Conservation (phyloP, 2,113 vertebrate genomes). For the Oncorhynchus mykiss region DNA sequence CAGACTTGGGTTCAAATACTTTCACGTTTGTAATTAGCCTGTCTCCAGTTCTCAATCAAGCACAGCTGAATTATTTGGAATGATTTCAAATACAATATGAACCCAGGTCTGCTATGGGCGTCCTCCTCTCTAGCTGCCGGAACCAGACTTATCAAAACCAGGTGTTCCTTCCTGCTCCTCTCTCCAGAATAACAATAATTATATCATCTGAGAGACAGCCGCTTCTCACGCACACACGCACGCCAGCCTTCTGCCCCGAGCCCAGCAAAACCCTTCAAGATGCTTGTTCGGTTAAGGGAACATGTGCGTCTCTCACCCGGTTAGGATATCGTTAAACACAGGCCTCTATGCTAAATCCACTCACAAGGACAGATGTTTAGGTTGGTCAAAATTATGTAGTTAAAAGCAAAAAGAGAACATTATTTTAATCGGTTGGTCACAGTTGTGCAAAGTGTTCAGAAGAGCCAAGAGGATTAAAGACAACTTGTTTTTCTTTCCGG, state of each 20-base stretch:
- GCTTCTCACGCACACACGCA: not conserved
- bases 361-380: not conserved
- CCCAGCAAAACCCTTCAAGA: slow-evolving; percentile 2
- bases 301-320: not conserved
- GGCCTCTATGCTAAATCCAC: no score
- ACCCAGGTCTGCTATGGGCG: slow-evolving; percentile 6
- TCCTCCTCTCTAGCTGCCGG: slow-evolving; percentile 14
- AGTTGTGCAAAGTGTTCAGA: slow-evolving; percentile 4
- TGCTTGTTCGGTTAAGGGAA: slow-evolving; percentile 2
- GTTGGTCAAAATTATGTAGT: not conserved
- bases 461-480: slow-evolving; percentile 16
- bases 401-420: not conserved
- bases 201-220: slow-evolving; percentile 24
- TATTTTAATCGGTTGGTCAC: slow-evolving; percentile 2
- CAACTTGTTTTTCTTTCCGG: slow-evolving; percentile 15
- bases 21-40: no score
- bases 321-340: not conserved
- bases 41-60: no score
- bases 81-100: not conserved
- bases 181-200: slow-evolving; percentile 52
- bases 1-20: no score
- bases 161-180: slow-evolving; percentile 38
- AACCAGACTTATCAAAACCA: slow-evolving; percentile 22
- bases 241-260: not conserved
- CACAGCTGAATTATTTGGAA: no score